Conservation (phyloP, 2,797 vertebrate species). For the Catamblyrhynchus diadema region DNA sequence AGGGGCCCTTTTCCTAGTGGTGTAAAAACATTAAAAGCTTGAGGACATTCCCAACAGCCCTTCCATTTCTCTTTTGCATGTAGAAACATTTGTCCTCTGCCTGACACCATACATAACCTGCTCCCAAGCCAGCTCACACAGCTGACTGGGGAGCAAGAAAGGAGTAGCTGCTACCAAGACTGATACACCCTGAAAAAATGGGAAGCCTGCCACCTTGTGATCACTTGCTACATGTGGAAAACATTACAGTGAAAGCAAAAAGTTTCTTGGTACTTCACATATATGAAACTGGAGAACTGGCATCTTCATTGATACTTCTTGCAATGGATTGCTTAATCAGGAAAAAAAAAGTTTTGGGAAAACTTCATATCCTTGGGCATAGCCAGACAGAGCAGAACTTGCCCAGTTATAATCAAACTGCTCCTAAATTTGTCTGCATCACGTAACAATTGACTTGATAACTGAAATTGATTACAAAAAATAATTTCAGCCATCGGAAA, state of each 20-base stretch:
- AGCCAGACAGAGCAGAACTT: background rate
- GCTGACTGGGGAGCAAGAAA: background rate
- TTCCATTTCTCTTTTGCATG: background rate
- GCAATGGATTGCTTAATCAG: background rate
- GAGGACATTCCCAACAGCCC: background rate
- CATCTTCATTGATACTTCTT: background rate
- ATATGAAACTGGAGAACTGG: background rate
- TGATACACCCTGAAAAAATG: background rate
- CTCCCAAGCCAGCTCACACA: background rate
- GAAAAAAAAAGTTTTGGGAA: background rate
- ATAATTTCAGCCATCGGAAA: background rate
- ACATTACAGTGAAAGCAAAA: background rate
- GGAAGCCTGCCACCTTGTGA: slow-evolving; percentile 44
- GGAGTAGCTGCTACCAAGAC: background rate
- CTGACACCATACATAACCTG: background rate
- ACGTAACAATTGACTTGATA: background rate
- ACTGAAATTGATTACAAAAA: background rate
- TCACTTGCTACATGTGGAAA: background rate
- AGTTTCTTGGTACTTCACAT: background rate
- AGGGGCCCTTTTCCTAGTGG: background rate
- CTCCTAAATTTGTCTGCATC: background rate
- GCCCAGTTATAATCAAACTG: background rate
- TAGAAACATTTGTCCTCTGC: background rate
- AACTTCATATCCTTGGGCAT: background rate
- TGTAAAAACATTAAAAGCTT: background rate